A percentile compares a stretch with the other conserved stretches of the same genome.
Conservation (phyloP, 2,797 vertebrate genomes). For the Euthynnus affinis region DNA sequence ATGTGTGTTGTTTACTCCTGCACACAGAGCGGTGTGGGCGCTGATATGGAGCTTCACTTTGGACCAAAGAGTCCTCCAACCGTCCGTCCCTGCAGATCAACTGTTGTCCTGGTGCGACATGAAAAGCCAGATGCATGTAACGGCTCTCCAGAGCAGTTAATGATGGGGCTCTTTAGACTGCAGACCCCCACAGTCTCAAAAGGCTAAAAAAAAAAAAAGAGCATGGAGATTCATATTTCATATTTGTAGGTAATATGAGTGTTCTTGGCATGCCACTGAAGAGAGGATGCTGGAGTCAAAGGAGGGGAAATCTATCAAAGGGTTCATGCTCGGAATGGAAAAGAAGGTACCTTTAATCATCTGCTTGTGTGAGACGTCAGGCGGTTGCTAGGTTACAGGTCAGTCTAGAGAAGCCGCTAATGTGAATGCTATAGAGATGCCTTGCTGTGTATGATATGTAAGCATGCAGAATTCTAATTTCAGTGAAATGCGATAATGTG, state of each 20-base stretch:
- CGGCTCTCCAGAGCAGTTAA: constrained; percentile 36
- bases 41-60: constrained; percentile 19
- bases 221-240: constrained; percentile 61
- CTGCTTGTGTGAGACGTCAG: constrained; percentile 71
- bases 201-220: constrained; percentile 46
- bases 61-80: constrained; percentile 24
- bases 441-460: constrained; percentile 52
- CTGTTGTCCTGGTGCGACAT: constrained; percentile 18
- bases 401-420: constrained; percentile 73
- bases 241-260: constrained; percentile 60
- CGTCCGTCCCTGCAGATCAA: constrained; percentile 14
- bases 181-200: constrained; percentile 25
- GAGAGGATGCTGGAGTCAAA: constrained; percentile 45
- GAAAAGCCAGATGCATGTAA: constrained; percentile 32
- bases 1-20: not conserved
- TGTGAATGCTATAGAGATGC: constrained; percentile 59
- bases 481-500: constrained; percentile 24
- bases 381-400: constrained; percentile 88
- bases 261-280: constrained; percentile 49
- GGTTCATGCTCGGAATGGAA: constrained; percentile 78
- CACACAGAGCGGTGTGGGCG: not conserved
- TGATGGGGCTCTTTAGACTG: constrained; percentile 36
- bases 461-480: constrained; percentile 62
- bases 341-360: constrained; percentile 81
- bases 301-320: constrained; percentile 64